These are phyloP conservation scores for Phrixothrix hirtus DNA, from an alignment of 2,888 invertebrate species.

Conservation along the genomic window DNA sequence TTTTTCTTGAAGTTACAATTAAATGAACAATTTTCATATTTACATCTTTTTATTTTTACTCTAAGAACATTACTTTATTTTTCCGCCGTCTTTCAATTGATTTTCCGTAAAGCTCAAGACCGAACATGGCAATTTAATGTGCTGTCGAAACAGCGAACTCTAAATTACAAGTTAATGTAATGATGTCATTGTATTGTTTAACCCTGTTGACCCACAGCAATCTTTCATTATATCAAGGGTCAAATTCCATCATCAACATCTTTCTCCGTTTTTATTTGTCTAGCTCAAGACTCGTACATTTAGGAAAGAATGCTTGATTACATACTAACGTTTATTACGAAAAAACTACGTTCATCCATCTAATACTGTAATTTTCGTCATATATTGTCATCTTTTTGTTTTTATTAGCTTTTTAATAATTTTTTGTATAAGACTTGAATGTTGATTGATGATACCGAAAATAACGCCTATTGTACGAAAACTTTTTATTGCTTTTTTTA, in stretches of 20 bases:
- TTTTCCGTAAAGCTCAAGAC: no score
- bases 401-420: neutral
- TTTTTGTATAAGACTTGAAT: neutral
- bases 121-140: conserved; percentile 5
- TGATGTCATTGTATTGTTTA: conserved; percentile 22
- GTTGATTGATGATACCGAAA: neutral
- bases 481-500: no score
- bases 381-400: neutral
- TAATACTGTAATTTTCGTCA: neutral
- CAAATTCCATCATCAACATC: neutral
- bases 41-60: no score
- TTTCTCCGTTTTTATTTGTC: neutral
- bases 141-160: conserved; percentile 3
- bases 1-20: no score
- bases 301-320: neutral
- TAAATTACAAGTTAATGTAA: conserved; percentile 14
- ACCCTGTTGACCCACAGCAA: conserved; percentile 13
- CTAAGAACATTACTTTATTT: no score
- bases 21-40: no score
- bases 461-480: neutral
- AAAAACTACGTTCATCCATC: neutral
- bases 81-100: no score
- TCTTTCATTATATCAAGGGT: neutral
- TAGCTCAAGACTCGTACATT: neutral
- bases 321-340: neutral